Evolutionary conservation across 2,113 vertebrate genomes (phyloP).

Genomic region (Riparia riparia): DNA sequence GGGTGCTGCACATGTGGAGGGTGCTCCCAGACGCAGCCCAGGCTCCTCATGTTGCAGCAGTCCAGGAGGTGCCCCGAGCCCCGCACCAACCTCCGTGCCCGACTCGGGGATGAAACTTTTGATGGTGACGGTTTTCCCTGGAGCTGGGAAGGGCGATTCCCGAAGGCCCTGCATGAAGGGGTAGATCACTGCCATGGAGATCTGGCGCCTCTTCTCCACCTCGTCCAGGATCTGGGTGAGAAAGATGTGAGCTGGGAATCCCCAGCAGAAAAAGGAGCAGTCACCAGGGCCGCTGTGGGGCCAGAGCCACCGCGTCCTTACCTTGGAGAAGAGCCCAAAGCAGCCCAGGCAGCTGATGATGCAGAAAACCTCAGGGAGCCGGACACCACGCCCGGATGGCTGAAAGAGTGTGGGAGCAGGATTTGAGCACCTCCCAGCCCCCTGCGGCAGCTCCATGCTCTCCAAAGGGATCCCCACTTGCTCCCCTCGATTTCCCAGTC

Average conservation of each 20-base stretch:
- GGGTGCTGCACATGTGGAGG: background rate
- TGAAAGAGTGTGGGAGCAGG: conserved; percentile 45
- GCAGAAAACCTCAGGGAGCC: conserved; percentile 91
- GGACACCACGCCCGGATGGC: conserved; percentile 87
- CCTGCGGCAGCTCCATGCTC: rapidly evolving
- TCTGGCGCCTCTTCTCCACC: conserved; percentile 94
- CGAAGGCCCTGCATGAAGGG: conserved; percentile 97
- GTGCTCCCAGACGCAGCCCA: rapidly evolving
- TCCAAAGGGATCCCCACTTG: background rate
- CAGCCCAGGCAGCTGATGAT: conserved; percentile 94
- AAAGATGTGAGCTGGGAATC: background rate
- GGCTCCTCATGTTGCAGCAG: background rate
- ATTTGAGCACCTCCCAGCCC: background rate
- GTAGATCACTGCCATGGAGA: conserved; percentile 93
- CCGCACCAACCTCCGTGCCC: conserved; percentile 87
- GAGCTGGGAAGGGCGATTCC: conserved; percentile 91
- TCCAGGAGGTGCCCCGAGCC: rapidly evolving
- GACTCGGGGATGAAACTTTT: conserved; percentile 96
- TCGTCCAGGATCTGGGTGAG: conserved; percentile 90
- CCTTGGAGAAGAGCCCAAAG: conserved; percentile 95
- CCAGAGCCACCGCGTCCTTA: background rate
- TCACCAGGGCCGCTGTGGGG: background rate
- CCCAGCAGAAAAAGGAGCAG: background rate
- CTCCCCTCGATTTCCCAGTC: background rate
- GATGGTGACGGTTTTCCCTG: conserved; percentile 91